Conservation (phyloP, 2,888 invertebrate species). For the Homarus gammarus region DNA sequence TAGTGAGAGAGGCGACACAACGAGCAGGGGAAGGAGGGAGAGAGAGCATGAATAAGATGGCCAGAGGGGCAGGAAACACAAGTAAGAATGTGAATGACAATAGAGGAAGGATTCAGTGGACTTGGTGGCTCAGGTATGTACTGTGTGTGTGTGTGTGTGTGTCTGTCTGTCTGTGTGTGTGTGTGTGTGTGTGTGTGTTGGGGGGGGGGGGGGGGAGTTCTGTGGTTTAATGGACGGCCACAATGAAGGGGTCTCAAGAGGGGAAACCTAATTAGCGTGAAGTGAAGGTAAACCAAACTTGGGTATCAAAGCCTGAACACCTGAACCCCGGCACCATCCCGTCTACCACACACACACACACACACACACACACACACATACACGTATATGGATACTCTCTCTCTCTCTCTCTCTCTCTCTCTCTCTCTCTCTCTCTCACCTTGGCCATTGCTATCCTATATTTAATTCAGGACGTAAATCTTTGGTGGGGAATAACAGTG, state of each 20-base stretch:
- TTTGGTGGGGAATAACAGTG: background rate
- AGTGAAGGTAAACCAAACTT: slow-evolving; percentile 6
- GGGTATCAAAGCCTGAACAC: background rate
- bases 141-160: background rate
- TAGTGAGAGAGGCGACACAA: background rate
- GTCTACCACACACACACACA: too few species aligned
- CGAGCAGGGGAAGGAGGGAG: background rate
- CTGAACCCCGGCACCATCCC: too few species aligned
- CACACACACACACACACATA: too few species aligned
- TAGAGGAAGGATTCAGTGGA: too few species aligned
- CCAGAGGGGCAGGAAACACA: background rate
- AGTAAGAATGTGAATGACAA: too few species aligned
- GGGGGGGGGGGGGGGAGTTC: background rate
- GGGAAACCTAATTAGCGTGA: slow-evolving; percentile 6
- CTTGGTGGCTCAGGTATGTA: too few species aligned
- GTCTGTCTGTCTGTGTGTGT: too few species aligned
- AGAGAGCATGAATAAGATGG: background rate
- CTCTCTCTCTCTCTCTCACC: too few species aligned
- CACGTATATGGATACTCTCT: too few species aligned
- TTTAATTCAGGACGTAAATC: slow-evolving; percentile 3
- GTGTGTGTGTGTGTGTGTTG: too few species aligned
- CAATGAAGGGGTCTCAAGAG: slow-evolving; percentile 6
- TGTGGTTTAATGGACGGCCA: slow-evolving; percentile 10
- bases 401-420: too few species aligned
- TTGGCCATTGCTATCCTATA: background rate